phyloP scores from a whole-genome alignment of 2,113 vertebrate species.

The Chloropsis hardwickii region DNA sequence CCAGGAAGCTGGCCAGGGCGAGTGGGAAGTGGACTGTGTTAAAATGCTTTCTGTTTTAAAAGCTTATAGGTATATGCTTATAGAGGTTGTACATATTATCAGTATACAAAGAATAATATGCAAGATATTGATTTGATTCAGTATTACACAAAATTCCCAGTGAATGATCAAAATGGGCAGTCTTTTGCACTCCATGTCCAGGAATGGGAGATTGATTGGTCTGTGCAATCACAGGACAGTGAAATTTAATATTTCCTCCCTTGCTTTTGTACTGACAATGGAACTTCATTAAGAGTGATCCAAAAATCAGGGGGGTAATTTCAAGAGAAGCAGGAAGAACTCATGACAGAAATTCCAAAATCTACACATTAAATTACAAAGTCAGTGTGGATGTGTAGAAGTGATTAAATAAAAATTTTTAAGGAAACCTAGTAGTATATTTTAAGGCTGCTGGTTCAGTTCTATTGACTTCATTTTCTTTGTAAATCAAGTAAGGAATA shows the following conservation, averaged over 20 bases:
- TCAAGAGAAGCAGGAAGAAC: not conserved
- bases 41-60: not conserved
- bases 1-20: too few species aligned
- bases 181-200: not conserved
- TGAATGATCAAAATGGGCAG: not conserved
- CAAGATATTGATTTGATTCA: not conserved
- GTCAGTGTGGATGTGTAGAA: not conserved
- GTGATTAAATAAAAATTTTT: not conserved
- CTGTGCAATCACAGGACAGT: not conserved
- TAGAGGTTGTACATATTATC: not conserved
- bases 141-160: not conserved
- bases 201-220: not conserved
- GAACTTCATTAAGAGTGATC: not conserved
- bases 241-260: not conserved
- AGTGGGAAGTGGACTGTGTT: too few species aligned
- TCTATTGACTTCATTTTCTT: not conserved
- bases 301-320: not conserved
- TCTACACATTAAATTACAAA: not conserved
- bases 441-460: not conserved
- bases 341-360: not conserved
- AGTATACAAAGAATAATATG: not conserved
- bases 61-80: not conserved
- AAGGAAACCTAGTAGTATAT: not conserved
- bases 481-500: not conserved
- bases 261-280: not conserved